phyloP scores from a whole-genome alignment of 1,140 invertebrate genomes.

The Pseudachorutes palmiensis region DNA sequence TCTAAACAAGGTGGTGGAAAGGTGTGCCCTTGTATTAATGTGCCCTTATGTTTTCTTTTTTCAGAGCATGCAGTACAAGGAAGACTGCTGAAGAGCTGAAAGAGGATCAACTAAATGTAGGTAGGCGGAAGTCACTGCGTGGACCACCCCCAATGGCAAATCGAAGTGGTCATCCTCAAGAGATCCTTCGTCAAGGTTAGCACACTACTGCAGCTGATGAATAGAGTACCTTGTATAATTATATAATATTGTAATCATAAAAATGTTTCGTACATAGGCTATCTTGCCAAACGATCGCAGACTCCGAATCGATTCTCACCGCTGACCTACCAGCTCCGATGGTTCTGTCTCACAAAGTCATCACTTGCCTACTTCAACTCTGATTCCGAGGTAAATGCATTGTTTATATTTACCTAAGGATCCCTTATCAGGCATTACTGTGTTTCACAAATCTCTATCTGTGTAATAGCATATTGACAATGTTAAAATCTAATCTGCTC shows the following conservation, averaged over 20 bases:
- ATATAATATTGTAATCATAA: background rate
- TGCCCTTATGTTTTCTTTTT: no score
- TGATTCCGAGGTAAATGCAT: constrained; percentile 58
- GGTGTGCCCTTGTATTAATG: no score
- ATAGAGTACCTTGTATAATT: no score
- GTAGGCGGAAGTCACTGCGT: constrained; percentile 14
- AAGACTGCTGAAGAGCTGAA: background rate
- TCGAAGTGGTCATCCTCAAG: constrained; percentile 28
- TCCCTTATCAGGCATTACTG: no score
- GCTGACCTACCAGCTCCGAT: constrained; percentile 74
- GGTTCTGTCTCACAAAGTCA: constrained; percentile 66
- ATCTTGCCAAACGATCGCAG: constrained; percentile 75
- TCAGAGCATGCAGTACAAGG: no score
- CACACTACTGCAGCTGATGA: no score
- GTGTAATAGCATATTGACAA: no score
- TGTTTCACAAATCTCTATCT: background rate
- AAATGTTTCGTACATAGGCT: constrained; percentile 46
- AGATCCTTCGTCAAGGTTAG: constrained; percentile 27
- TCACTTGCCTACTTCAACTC: constrained; percentile 70
- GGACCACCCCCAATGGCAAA: constrained; percentile 28
- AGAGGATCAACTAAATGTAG: background rate
- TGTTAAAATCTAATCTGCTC: no score
- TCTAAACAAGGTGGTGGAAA: no score
- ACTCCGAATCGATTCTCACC: constrained; percentile 77
- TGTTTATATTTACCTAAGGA: background rate